These are phyloP conservation scores for Coenonympha glycerion DNA, from an alignment of 2,888 invertebrate species.

Conservation along the genomic window DNA sequence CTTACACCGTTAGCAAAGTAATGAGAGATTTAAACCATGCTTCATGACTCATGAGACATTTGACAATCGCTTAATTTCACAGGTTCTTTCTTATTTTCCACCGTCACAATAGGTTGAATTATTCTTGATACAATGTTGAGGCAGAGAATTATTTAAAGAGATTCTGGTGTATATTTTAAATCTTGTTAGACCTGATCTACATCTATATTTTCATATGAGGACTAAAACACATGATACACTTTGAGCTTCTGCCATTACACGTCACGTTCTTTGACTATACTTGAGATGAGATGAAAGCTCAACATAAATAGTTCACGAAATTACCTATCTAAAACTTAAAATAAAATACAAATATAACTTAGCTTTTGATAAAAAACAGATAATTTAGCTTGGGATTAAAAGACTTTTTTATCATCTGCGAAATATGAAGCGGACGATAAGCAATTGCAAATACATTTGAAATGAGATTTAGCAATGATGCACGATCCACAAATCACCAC, in stretches of 20 bases:
- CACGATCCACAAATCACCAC: slow-evolving; percentile 34
- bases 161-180: too few species aligned
- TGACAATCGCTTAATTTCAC: slow-evolving; percentile 23
- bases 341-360: too few species aligned
- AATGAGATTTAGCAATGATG: slow-evolving; percentile 21
- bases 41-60: slow-evolving; percentile 15
- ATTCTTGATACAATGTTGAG: background rate
- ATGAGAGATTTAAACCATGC: slow-evolving; percentile 4
- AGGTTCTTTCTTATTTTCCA: slow-evolving; percentile 10
- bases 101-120: background rate
- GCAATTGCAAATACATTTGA: slow-evolving; percentile 26
- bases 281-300: too few species aligned
- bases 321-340: background rate
- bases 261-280: too few species aligned
- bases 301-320: slow-evolving; percentile 2
- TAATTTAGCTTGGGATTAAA: slow-evolving; percentile 23
- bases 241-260: too few species aligned
- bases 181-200: too few species aligned
- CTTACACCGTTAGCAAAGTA: slow-evolving; percentile 4
- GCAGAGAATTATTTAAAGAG: background rate
- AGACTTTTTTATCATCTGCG: slow-evolving; percentile 24
- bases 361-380: slow-evolving; percentile 11
- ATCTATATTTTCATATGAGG: too few species aligned
- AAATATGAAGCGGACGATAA: slow-evolving; percentile 29
- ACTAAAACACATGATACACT: too few species aligned